Evolutionary conservation across 2,113 vertebrate genomes (phyloP), one percentile per base, ranked within the genome.

Genomic region (Gobius niger): DNA sequence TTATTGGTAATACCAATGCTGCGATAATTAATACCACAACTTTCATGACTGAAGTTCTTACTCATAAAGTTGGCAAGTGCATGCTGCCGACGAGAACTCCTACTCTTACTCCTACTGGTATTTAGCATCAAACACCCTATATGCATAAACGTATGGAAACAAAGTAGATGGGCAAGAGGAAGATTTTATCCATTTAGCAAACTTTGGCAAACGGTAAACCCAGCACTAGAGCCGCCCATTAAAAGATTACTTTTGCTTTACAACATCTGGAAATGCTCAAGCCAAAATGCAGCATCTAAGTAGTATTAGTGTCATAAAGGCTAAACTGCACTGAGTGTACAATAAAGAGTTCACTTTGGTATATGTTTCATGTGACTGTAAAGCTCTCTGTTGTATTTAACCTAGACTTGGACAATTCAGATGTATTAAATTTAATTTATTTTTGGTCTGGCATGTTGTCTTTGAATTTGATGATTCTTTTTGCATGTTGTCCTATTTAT

Each of bases 211-310:
- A 10, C 14, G 44, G 52, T 34, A 7, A 65, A 65, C 72, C 75
- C 72, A 76, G 63, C 16, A 9, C 70, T 83, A 56, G 73, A 83
- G 44, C 62, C 57, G 69, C 54, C 62, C 70, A 77, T 84, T 76
- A 84, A 84, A 84, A 8, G 5, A 77, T 84, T 87, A 79, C 73
- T 77, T 82, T 80, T 68, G 47, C 68, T 83, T 87, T 70, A 82
- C 70, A 71, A 73, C 82, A 85, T 88, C 87, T 91, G 90, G 83
- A 91, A 82, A 82, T 80, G 73, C 76, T 87, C 66, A 77, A 49
- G 71, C 64, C 52, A 63, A 75, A 75, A 77, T 52, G 75, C 67
- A 75, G 64, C 57, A 83, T 19, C 72, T 50, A 83, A 78, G 56
- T 59, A 44, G 69, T 53, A 56, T 65, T 57, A 40, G n/a, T 44